Percentiles rank a stretch among this genome's conserved stretches.
phyloP scores from a whole-genome alignment of 2,113 vertebrate genomes.

The Epinephelus cyanopodus region DNA sequence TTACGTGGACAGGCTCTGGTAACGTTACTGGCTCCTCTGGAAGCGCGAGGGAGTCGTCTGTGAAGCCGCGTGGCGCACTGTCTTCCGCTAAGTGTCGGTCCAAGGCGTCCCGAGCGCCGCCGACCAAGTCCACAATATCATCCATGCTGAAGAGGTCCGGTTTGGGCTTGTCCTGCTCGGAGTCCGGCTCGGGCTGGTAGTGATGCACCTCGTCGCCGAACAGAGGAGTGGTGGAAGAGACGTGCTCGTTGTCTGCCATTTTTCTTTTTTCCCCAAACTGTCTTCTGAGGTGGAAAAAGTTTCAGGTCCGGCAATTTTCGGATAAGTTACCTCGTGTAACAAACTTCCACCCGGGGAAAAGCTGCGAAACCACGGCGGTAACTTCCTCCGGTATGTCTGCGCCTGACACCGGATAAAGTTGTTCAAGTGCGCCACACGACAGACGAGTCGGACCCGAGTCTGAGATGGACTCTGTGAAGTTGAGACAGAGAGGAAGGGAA shows the following conservation, averaged over 20 bases:
- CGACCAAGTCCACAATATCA: slow-evolving; percentile 83
- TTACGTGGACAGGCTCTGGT: neutral
- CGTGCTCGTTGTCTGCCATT: slow-evolving; percentile 83
- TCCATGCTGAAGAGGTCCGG: slow-evolving; percentile 61
- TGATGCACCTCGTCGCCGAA: slow-evolving; percentile 67
- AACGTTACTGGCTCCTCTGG: slow-evolving; percentile 21
- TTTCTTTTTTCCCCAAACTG: slow-evolving; percentile 51
- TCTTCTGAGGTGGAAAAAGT: slow-evolving; percentile 42
- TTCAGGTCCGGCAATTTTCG: neutral
- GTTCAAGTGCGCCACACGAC: slow-evolving; percentile 66
- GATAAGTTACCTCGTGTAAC: slow-evolving; percentile 1
- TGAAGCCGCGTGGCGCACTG: slow-evolving; percentile 38
- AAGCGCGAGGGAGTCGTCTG: slow-evolving; percentile 10
- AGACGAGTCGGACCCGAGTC: slow-evolving; percentile 65
- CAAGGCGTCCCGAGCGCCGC: slow-evolving; percentile 79
- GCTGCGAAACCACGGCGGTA: neutral
- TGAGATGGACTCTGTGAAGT: slow-evolving; percentile 50
- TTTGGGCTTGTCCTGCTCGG: slow-evolving; percentile 34
- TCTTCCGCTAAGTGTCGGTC: slow-evolving; percentile 75
- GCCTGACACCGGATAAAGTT: slow-evolving; percentile 36
- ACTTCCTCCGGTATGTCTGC: slow-evolving; percentile 33
- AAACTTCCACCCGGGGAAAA: slow-evolving; percentile 18
- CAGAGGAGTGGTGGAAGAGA: slow-evolving; percentile 78
- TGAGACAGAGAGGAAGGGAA: slow-evolving; percentile 45
- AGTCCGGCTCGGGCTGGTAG: slow-evolving; percentile 62